Conservation (phyloP, 2,888 invertebrate genomes). For the Diarsia brunnea region DNA sequence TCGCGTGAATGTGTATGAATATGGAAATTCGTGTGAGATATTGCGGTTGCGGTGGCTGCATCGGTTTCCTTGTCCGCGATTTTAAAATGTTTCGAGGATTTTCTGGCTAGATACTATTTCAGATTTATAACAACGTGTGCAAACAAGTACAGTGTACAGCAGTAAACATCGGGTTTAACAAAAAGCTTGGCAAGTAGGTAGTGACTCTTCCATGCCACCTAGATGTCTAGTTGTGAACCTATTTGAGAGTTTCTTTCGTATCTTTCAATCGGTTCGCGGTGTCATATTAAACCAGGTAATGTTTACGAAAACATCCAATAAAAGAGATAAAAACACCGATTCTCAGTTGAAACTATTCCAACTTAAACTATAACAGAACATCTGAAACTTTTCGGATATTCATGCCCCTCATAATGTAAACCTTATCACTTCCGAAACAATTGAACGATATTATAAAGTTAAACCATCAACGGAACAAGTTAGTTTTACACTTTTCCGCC, state of each 20-base stretch:
- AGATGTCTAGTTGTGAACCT: background rate
- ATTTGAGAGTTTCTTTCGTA: background rate
- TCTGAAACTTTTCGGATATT: conserved; percentile 25
- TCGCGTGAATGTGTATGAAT: conserved; percentile 40
- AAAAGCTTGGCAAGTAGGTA: accelerated
- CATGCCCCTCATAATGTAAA: conserved; percentile 32
- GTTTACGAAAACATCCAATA: background rate
- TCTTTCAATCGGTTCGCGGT: background rate
- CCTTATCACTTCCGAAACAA: conserved; percentile 48
- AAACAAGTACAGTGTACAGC: background rate
- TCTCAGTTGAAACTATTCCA: background rate
- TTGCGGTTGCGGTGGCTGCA: conserved; percentile 2
- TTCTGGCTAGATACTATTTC: background rate
- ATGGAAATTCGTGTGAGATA: conserved; percentile 54
- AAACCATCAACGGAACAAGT: conserved; percentile 13
- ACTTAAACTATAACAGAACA: background rate
- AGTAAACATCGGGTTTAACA: background rate
- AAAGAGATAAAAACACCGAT: background rate
- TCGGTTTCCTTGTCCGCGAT: background rate
- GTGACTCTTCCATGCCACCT: background rate
- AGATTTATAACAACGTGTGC: background rate
- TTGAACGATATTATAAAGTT: conserved; percentile 38
- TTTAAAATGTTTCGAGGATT: background rate
- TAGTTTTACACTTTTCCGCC: conserved; percentile 14
- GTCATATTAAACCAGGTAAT: background rate